Evolutionary conservation across 2,797 vertebrate species (phyloP).

Genomic region (Typhlichthys eigenmanni): DNA sequence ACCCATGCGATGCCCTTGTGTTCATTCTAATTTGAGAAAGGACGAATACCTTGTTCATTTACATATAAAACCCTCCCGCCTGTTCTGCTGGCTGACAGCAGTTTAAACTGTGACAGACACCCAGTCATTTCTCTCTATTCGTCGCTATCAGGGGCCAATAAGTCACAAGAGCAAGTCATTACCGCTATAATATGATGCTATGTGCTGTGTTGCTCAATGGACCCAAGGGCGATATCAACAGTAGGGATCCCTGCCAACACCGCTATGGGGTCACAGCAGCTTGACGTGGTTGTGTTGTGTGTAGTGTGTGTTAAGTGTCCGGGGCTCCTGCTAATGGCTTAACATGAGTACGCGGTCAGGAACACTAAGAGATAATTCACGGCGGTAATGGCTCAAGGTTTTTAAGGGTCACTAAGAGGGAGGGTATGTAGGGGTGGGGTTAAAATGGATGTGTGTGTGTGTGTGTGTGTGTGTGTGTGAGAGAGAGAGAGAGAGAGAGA

Average conservation of each 20-base stretch:
- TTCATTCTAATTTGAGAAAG: no score
- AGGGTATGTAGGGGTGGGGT: neutral
- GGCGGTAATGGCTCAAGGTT: constrained; percentile 35
- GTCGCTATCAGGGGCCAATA: constrained; percentile 4
- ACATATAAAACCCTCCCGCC: no score
- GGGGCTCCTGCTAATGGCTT: constrained; percentile 46
- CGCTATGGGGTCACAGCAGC: constrained; percentile 15
- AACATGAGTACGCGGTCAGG: constrained; percentile 27
- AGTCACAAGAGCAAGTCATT: constrained; percentile 25
- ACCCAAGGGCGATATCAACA: constrained; percentile 7
- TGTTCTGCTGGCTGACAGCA: no score
- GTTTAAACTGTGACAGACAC: constrained; percentile 5
- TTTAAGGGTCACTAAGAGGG: constrained; percentile 14
- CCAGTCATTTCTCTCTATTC: constrained; percentile 13
- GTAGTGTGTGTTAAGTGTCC: constrained; percentile 45
- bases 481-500: no score
- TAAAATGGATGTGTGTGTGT: neutral
- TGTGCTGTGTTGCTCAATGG: constrained; percentile 13
- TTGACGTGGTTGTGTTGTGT: constrained; percentile 12
- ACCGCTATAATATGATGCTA: constrained; percentile 22
- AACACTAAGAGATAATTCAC: constrained; percentile 30
- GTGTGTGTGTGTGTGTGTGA: no score
- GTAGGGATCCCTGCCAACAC: constrained; percentile 5
- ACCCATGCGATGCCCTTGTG: no score
- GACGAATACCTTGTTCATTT: no score